A percentile compares a stretch with the other conserved stretches of the same genome.
Evolutionary conservation across 2,797 vertebrate species (phyloP).

Genomic region (Adelosebastes latens): DNA sequence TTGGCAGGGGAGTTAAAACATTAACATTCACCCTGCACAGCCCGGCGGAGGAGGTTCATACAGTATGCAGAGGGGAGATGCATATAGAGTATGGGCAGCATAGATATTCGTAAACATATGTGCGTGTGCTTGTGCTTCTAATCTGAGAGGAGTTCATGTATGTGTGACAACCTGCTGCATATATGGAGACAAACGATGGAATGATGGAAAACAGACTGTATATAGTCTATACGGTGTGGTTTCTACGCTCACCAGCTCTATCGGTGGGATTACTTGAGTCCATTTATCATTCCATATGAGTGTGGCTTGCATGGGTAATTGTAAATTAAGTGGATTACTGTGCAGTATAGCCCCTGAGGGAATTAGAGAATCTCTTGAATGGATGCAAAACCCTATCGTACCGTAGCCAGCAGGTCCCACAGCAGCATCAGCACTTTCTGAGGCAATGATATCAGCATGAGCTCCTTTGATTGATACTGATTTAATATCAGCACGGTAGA

Average conservation of each 20-base stretch:
- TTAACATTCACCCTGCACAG: constrained; percentile 71
- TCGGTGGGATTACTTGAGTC: constrained; percentile 63
- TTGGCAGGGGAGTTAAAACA: constrained; percentile 71
- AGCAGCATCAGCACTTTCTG: constrained; percentile 77
- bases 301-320: constrained; percentile 76
- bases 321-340: constrained; percentile 83
- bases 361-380: constrained; percentile 70
- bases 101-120: constrained; percentile 19
- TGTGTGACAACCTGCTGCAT: not conserved
- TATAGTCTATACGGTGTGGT: constrained; percentile 18
- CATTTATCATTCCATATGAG: constrained; percentile 76
- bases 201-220: not conserved
- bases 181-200: constrained; percentile 11
- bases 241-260: constrained; percentile 34
- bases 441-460: constrained; percentile 60
- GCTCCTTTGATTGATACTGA: constrained; percentile 61
- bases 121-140: not conserved
- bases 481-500: constrained; percentile 67
- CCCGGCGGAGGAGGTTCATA: constrained; percentile 30
- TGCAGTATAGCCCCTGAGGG: constrained; percentile 69
- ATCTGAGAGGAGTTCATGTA: not conserved
- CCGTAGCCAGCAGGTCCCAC: constrained; percentile 58
- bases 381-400: constrained; percentile 68
- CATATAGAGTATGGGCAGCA: constrained; percentile 3
- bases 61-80: constrained; percentile 19